Base-by-base conservation (phyloP, 1,140 invertebrate genomes). In the Musca vetustissima region DNA sequence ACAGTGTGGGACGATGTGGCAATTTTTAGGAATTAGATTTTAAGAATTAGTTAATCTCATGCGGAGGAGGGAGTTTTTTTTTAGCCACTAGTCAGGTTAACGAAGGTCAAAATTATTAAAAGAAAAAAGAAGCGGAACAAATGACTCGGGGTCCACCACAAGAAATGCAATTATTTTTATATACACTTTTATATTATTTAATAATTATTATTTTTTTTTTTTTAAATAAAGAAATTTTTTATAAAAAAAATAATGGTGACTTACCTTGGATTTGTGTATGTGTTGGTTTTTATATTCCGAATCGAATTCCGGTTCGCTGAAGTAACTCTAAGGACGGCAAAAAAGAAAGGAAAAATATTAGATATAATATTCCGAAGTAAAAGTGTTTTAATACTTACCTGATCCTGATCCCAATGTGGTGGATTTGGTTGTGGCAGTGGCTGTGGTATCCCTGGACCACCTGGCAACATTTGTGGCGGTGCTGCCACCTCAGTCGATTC, bases 241-340 rank as follows among this genome's bases (percentile, higher is more conserved):
- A 47, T 57, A 22, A n/a, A 14, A 69, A 64, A 21, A 69, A 69
- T 57, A 61, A 66, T 22, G 3, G n/a, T 21, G 43, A 83, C 89
- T 88, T 85, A 95, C 93, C 90, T 96, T 96, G 70, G 91, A 90
- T 83, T 95, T 94, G 81, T 96, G 94, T 59, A 96, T 94, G 82
- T 97, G 94, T 83, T 96, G 93, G 81, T 94, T 92, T 76, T 95
- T 93, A 81, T 93, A 96, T 73, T 96, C 94, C 21, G 93, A 94
- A 81, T 96, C 94, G 75, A 96, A 96, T 83, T 97, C 94, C 1
- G 94, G 94, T 76, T 96, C 94, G 72, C 93, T 95, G 85, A 96
- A 96, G 82, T 96, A 96, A 74, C 92, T 95, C 84, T 93, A n/a
- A n/a, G n/a, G n/a, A n/a, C n/a, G n/a, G 87, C 77, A 87, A 87